A percentile compares a stretch with the other conserved stretches of the same genome.
These are phyloP conservation scores for Anser brachyrhynchus DNA, from an alignment of 2,113 vertebrate genomes.

Conservation along the genomic window DNA sequence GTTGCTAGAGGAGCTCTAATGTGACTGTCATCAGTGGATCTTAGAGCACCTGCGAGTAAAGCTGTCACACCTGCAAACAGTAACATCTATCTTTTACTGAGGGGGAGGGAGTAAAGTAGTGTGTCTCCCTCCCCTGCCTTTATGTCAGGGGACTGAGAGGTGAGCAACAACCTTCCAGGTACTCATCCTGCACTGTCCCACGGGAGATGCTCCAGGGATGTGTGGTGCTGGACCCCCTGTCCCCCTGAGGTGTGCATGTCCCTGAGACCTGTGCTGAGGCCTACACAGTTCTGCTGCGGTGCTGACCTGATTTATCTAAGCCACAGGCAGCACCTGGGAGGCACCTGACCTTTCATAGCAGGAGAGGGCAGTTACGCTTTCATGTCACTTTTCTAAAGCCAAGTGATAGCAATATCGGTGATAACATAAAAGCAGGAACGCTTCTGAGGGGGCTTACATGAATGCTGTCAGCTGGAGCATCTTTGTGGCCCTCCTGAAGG, in stretches of 20 bases:
- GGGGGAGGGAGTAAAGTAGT: accelerated
- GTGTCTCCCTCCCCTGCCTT: too few relatives aligned
- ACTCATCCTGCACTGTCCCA: accelerated
- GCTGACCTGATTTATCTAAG: background rate
- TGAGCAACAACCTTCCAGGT: too few relatives aligned
- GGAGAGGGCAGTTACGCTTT: background rate
- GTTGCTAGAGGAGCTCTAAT: background rate
- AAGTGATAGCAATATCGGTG: accelerated
- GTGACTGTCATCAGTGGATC: background rate
- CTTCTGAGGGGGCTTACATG: too few relatives aligned
- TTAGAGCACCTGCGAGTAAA: background rate
- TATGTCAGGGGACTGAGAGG: background rate
- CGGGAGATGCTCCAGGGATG: too few relatives aligned
- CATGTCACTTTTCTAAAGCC: background rate
- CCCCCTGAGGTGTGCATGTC: too few relatives aligned
- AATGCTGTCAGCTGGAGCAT: too few relatives aligned
- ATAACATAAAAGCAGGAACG: too few relatives aligned
- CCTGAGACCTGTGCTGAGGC: too few relatives aligned
- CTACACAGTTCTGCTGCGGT: too few relatives aligned
- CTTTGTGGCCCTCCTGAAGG: too few relatives aligned
- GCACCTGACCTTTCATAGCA: background rate
- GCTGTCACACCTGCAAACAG: background rate
- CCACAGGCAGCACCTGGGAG: background rate
- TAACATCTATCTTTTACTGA: background rate
- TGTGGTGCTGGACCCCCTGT: too few relatives aligned